These are phyloP conservation scores for Pteropus alecto DNA, from an alignment of 2,113 vertebrate species.

Conservation along the genomic window DNA sequence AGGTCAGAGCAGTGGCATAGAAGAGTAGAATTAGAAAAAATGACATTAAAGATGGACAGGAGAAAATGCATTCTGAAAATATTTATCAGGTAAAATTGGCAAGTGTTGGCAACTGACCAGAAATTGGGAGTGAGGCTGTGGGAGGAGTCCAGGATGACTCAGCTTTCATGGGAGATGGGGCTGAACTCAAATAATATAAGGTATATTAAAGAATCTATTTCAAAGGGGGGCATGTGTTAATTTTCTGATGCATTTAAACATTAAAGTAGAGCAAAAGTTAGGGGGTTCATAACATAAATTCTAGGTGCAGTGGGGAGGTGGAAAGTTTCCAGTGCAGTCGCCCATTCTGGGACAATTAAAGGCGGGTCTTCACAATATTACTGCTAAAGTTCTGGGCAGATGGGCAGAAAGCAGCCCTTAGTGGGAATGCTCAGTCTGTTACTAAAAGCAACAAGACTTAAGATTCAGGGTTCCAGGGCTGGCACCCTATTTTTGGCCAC, in stretches of 20 bases:
- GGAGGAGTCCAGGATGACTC: not conserved
- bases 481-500: not conserved
- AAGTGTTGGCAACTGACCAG: not conserved
- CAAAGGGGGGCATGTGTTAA: not conserved
- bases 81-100: not conserved
- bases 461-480: not conserved
- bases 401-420: not conserved
- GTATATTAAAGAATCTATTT: not conserved
- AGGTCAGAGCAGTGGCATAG: not conserved
- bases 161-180: not conserved
- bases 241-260: not conserved
- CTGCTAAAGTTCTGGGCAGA: not conserved
- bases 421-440: not conserved
- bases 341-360: not conserved
- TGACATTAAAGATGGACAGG: not conserved
- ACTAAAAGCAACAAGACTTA: not conserved
- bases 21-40: not conserved
- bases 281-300: not conserved
- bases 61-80: not conserved
- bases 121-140: not conserved
- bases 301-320: not conserved
- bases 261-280: not conserved
- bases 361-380: not conserved
- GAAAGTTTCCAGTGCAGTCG: not conserved
- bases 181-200: not conserved